Evolutionary conservation across 1,140 invertebrate genomes (phyloP).

Genomic region (Ericerus pela): DNA sequence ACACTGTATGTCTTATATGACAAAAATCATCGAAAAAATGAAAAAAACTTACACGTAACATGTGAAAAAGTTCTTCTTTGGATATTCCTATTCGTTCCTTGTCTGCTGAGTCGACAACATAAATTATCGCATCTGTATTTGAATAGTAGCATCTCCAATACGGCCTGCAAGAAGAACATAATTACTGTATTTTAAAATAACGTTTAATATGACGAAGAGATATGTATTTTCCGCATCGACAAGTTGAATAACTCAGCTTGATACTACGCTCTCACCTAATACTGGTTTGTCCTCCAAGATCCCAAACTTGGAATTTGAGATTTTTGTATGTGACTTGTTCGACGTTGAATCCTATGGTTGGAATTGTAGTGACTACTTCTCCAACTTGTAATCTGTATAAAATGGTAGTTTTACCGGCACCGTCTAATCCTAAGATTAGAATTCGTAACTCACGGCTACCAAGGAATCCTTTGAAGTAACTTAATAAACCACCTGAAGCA

Average conservation of each 20-base stretch:
- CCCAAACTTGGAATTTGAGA: conserved; percentile 95
- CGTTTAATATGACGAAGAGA: neutral
- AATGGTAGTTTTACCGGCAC: conserved; percentile 97
- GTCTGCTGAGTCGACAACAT: conserved; percentile 98
- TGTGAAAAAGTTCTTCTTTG: conserved; percentile 93
- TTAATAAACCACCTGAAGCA: conserved; percentile 71
- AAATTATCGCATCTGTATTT: conserved; percentile 99
- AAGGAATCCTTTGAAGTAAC: conserved; percentile 84
- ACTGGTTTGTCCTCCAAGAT: conserved; percentile 95
- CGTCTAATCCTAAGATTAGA: conserved; percentile 92
- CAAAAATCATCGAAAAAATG: conserved; percentile 15
- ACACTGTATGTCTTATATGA: no score
- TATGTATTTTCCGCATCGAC: neutral
- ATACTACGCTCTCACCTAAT: conserved; percentile 40
- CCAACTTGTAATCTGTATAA: conserved; percentile 94
- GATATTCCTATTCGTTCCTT: conserved; percentile 96
- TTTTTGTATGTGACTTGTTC: conserved; percentile 95
- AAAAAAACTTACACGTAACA: conserved; percentile 65
- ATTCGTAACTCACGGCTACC: conserved; percentile 94
- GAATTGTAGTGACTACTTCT: conserved; percentile 98
- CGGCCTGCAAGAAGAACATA: conserved; percentile 50
- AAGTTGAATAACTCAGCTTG: neutral
- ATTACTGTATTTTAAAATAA: neutral
- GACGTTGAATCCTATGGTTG: conserved; percentile 96
- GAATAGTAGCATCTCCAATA: conserved; percentile 99